Evolutionary conservation across 1,140 invertebrate species (phyloP), one percentile per base, ranked within the genome.

Genomic region (Halictus rubicundus): DNA sequence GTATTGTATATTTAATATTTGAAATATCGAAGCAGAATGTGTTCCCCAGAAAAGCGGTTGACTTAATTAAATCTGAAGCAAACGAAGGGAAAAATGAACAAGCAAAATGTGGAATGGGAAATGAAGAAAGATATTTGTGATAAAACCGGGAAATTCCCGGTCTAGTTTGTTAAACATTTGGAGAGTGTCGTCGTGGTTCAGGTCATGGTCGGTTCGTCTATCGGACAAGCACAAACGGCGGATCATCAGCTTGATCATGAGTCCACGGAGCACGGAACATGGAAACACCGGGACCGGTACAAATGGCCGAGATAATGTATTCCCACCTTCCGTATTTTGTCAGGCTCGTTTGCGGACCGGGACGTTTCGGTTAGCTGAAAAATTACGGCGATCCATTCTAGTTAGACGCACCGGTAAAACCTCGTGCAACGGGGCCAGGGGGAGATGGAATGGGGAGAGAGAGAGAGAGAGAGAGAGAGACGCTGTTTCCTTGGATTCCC

Each of bases 331-430:
- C 87, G 89, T 88, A 88, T 91, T 91, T 90, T 89, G 89, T 91
- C 88, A 90, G 88, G 88, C 89, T 91, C 89, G 89, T 91, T 91
- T 91, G 81, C 87, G 32, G 52, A 49, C 84, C 78, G 77, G 70
- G 80, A 87, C 87, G 82, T 86, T 90, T 89, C 83, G 78, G 83
- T 83, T 75, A 25, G 75, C 79, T 90, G 90, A 92, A 91, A 92
- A 92, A 92, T 92, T 77, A 88, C 68, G 72, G 81, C 87, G 88
- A 92, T 93, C 85, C 89, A 92, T 93, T 92, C 91, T 93, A 92
- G 90, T 92, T 93, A 93, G 85, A 90, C 80, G 68, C 86, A 57
- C 84, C 65, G 70, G 78, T 63, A 77, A 85, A 81, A 78, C 57
- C 70, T 46, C 59, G 83, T 54, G 59, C 57, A 42, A 52, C 49